These are phyloP conservation scores for Drosophila melanosoma DNA, from an alignment of 2,888 invertebrate species.

Conservation along the genomic window DNA sequence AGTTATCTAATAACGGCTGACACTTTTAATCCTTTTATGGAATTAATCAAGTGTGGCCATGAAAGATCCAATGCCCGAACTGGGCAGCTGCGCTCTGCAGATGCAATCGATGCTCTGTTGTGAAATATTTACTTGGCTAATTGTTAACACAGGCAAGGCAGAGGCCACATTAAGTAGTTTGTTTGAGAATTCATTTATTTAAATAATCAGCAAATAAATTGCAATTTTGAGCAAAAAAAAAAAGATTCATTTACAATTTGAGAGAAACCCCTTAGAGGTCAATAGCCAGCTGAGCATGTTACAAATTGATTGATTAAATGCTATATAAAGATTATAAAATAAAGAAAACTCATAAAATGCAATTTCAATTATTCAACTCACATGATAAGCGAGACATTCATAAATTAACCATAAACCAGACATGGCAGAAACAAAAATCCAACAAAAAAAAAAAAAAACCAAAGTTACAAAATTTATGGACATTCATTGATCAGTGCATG, in stretches of 20 bases:
- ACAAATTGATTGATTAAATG: slow-evolving; percentile 57
- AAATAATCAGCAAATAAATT: background rate
- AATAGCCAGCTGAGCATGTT: slow-evolving; percentile 50
- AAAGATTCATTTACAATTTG: background rate
- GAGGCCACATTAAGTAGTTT: background rate
- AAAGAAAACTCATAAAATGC: slow-evolving; percentile 48
- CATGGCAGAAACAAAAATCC: slow-evolving; percentile 32
- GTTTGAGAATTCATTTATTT: background rate
- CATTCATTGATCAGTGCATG: slow-evolving; percentile 72
- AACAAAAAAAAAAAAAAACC: slow-evolving; percentile 22
- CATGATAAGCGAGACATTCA: slow-evolving; percentile 76
- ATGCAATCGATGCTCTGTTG: slow-evolving; percentile 25
- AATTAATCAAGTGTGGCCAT: slow-evolving; percentile 80
- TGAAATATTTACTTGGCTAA: slow-evolving; percentile 8
- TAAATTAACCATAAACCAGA: slow-evolving; percentile 74
- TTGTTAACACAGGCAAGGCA: slow-evolving; percentile 3
- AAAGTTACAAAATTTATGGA: slow-evolving; percentile 70
- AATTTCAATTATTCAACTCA: slow-evolving; percentile 69
- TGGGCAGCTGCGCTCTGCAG: slow-evolving; percentile 49
- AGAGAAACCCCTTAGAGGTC: slow-evolving; percentile 30
- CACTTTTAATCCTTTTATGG: slow-evolving; percentile 75
- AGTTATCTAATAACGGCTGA: slow-evolving; percentile 68
- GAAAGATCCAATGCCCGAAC: slow-evolving; percentile 44
- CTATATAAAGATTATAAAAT: slow-evolving; percentile 48
- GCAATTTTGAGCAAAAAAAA: background rate